Conservation (phyloP, 2,888 invertebrate species). For the Orthosia gothica region DNA sequence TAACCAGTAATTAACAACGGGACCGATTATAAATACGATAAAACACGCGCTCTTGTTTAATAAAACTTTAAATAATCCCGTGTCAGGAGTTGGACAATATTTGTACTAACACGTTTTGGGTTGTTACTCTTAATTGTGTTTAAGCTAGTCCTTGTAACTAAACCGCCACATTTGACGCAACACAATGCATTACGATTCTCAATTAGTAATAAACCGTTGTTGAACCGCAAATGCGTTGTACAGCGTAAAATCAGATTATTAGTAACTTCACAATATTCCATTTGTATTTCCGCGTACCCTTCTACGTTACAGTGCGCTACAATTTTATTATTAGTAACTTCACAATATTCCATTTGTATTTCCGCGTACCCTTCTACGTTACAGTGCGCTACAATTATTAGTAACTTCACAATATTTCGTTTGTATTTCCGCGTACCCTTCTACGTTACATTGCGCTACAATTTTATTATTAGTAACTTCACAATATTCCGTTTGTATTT, state of each 20-base stretch:
- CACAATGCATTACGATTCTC: slow-evolving; percentile 67
- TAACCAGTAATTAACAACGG: slow-evolving; percentile 80
- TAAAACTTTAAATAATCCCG: slow-evolving; percentile 35
- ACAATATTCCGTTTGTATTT: slow-evolving; percentile 75
- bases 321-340: too few relatives aligned
- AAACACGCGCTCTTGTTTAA: slow-evolving; percentile 38
- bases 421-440: slow-evolving; percentile 69
- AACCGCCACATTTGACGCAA: slow-evolving; percentile 50
- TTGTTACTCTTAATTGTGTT: slow-evolving; percentile 24
- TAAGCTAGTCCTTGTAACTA: slow-evolving; percentile 21
- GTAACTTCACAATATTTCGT: slow-evolving; percentile 75
- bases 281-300: slow-evolving; percentile 70
- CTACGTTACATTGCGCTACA: slow-evolving; percentile 64
- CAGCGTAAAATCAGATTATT: slow-evolving; percentile 72
- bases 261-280: slow-evolving; percentile 73
- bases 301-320: too few relatives aligned
- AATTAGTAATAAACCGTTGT: slow-evolving; percentile 72
- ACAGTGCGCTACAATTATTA: slow-evolving; percentile 64
- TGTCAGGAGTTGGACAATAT: slow-evolving; percentile 34
- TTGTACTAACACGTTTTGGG: slow-evolving; percentile 24
- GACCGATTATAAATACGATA: slow-evolving; percentile 70
- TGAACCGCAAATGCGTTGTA: slow-evolving; percentile 74
- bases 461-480: too few relatives aligned
- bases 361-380: slow-evolving; percentile 64
- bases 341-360: slow-evolving; percentile 75